These are phyloP conservation scores for Sylvicola cinctus DNA, from an alignment of 2,888 invertebrate species.

Conservation along the genomic window DNA sequence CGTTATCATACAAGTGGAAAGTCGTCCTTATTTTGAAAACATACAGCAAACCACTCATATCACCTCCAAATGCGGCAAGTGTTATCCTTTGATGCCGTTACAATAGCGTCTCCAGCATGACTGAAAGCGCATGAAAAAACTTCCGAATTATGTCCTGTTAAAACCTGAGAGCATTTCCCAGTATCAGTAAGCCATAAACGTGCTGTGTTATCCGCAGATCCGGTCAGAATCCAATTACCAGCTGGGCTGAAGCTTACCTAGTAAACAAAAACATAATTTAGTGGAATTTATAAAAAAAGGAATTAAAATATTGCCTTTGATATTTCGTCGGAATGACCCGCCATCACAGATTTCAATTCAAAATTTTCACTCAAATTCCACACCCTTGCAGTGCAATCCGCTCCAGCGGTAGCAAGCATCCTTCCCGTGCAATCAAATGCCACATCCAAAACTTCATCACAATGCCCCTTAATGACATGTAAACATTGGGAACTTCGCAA, in stretches of 20 bases:
- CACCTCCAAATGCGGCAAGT: conserved; percentile 62
- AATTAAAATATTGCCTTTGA: conserved; percentile 30
- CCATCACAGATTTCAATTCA: conserved; percentile 34
- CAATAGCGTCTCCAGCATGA: conserved; percentile 37
- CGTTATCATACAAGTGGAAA: no score
- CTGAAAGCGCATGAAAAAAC: conserved; percentile 69
- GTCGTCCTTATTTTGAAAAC: not conserved
- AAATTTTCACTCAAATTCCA: conserved; percentile 40
- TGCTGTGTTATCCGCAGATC: conserved; percentile 54
- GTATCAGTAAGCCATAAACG: conserved; percentile 43
- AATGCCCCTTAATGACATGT: conserved; percentile 36
- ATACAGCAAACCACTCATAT: conserved; percentile 36
- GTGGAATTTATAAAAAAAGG: conserved; percentile 1
- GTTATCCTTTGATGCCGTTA: conserved; percentile 69
- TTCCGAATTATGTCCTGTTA: conserved; percentile 57
- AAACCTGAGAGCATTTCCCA: conserved; percentile 47
- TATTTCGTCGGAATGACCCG: conserved; percentile 45
- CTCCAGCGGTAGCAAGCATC: conserved; percentile 50
- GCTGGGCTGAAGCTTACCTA: conserved; percentile 67
- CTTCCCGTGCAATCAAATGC: conserved; percentile 55
- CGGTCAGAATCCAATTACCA: conserved; percentile 49
- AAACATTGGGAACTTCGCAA: conserved; percentile 29
- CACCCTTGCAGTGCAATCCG: conserved; percentile 51
- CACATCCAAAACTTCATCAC: conserved; percentile 53
- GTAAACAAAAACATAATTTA: conserved; percentile 8